Evolutionary conservation across 2,888 invertebrate species (phyloP).

Genomic region (Thumatha senex): DNA sequence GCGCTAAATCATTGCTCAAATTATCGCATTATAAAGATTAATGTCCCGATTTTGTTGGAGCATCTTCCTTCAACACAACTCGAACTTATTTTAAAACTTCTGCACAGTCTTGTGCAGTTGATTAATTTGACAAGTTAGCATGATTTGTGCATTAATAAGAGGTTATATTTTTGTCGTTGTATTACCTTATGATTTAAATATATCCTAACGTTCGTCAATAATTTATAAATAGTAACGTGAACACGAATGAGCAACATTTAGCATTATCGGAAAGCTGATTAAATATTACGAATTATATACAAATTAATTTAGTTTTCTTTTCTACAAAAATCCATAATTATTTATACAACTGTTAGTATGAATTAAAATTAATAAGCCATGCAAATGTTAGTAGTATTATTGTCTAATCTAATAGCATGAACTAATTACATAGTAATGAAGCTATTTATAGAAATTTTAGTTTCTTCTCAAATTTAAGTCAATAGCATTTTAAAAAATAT

Average conservation of each 20-base stretch:
- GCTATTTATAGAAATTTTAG: too few species aligned
- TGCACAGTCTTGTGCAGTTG: not conserved
- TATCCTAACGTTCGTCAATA: too few species aligned
- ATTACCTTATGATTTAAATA: too few species aligned
- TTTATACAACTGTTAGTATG: too few species aligned
- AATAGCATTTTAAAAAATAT: too few species aligned
- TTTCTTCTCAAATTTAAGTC: too few species aligned
- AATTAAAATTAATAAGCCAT: too few species aligned
- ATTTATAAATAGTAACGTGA: not conserved
- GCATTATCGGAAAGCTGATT: slow-evolving; percentile 1
- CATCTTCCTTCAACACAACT: not conserved
- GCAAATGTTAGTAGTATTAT: too few species aligned
- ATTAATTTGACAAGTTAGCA: not conserved
- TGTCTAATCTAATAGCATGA: too few species aligned
- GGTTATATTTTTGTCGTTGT: not conserved
- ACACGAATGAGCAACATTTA: not conserved
- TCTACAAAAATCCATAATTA: too few species aligned
- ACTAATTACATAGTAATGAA: too few species aligned
- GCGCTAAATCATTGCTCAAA: slow-evolving; percentile 35
- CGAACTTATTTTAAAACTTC: not conserved
- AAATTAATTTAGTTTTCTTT: not conserved
- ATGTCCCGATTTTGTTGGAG: slow-evolving; percentile 12
- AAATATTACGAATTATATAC: slow-evolving; percentile 4
- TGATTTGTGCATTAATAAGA: not conserved
- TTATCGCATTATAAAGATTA: slow-evolving; percentile 34